Conservation (phyloP, 2,797 vertebrate species). For the Odontamblyopus rebecca region DNA sequence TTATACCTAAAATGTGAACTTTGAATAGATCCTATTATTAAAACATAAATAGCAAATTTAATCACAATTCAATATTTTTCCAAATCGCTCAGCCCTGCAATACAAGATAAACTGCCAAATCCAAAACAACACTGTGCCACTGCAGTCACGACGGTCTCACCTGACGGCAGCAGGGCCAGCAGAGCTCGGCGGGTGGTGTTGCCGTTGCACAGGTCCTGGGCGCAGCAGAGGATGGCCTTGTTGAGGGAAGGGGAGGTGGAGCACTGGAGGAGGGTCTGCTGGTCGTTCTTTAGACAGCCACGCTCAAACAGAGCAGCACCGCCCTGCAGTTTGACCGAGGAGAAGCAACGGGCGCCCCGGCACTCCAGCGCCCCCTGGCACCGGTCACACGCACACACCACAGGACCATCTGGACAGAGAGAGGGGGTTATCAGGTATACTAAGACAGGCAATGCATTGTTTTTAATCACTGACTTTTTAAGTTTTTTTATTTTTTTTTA, state of each 20-base stretch:
- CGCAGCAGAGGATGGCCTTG: constrained; percentile 76
- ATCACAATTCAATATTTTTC: too few relatives aligned
- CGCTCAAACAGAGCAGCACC: constrained; percentile 60
- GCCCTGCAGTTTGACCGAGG: constrained; percentile 71
- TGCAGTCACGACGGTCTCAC: constrained; percentile 30
- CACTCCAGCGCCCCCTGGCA: constrained; percentile 71
- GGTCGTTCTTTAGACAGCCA: constrained; percentile 70
- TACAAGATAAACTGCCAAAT: background rate
- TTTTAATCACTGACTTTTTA: too few relatives aligned
- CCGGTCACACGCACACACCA: constrained; percentile 77
- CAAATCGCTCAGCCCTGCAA: too few relatives aligned
- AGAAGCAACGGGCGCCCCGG: constrained; percentile 78
- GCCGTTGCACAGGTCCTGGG: constrained; percentile 76
- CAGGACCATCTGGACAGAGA: constrained; percentile 65
- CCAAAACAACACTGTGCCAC: background rate
- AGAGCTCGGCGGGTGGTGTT: constrained; percentile 70
- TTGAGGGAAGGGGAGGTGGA: constrained; percentile 62
- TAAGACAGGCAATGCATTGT: too few relatives aligned
- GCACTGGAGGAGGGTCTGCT: constrained; percentile 75
- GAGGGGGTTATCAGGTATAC: background rate
- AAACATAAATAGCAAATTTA: too few relatives aligned
- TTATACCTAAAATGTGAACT: too few relatives aligned
- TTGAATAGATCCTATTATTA: too few relatives aligned
- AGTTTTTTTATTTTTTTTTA: too few relatives aligned
- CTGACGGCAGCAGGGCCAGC: constrained; percentile 65